Conservation (phyloP, 2,888 invertebrate genomes). For the Isotomurus palustris region DNA sequence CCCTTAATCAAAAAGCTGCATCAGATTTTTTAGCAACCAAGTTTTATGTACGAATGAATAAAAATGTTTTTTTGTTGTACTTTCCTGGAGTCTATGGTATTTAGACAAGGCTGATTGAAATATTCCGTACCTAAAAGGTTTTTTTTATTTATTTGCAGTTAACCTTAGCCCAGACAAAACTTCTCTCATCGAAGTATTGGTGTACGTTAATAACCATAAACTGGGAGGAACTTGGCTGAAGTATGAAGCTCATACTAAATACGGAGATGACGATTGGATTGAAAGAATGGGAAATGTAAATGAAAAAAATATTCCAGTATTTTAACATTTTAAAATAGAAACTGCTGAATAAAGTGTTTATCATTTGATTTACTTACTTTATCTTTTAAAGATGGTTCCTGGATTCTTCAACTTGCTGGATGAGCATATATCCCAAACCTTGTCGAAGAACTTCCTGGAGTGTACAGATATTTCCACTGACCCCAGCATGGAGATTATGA, state of each 20-base stretch:
- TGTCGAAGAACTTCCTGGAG: conserved; percentile 34
- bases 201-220: conserved; percentile 36
- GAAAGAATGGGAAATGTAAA: conserved; percentile 40
- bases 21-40: too few species aligned
- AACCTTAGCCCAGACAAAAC: conserved; percentile 35
- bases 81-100: too few species aligned
- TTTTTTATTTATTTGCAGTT: conserved; percentile 24
- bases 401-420: conserved; percentile 38
- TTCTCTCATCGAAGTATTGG: conserved; percentile 38
- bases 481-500: conserved; percentile 41
- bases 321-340: not conserved
- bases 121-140: too few species aligned
- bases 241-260: conserved; percentile 28
- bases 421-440: conserved; percentile 33
- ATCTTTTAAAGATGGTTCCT: conserved; percentile 31
- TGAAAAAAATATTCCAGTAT: not conserved
- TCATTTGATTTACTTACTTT: conserved; percentile 4
- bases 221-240: conserved; percentile 43
- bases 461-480: conserved; percentile 38
- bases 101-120: too few species aligned
- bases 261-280: conserved; percentile 37
- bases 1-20: too few species aligned
- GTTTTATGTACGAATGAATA: too few species aligned
- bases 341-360: not conserved
- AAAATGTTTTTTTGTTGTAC: too few species aligned